Evolutionary conservation across 2,888 invertebrate species (phyloP).

Genomic region (Willowsia nigromaculata): DNA sequence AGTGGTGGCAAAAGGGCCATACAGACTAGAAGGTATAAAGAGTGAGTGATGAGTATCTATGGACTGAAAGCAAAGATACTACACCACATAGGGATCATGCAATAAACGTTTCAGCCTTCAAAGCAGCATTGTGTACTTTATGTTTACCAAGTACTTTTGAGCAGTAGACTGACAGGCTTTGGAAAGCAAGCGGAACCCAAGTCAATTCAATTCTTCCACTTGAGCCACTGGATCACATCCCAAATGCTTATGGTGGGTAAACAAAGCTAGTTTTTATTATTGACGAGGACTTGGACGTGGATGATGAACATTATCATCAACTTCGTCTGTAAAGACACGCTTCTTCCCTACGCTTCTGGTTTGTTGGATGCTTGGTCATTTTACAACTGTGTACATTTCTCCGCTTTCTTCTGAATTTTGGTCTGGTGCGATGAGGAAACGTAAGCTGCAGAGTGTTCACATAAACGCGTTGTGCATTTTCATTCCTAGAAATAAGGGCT

Average conservation of each 20-base stretch:
- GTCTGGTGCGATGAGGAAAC: neutral
- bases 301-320: slow-evolving; percentile 60
- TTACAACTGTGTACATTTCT: slow-evolving; percentile 24
- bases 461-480: slow-evolving; percentile 12
- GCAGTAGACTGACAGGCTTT: neutral
- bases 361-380: slow-evolving; percentile 37
- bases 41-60: neutral
- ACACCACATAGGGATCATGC: slow-evolving; percentile 48
- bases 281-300: slow-evolving; percentile 62
- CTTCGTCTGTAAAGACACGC: slow-evolving; percentile 10
- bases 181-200: slow-evolving; percentile 59
- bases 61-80: slow-evolving; percentile 48
- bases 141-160: neutral
- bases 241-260: slow-evolving; percentile 72
- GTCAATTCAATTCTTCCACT: slow-evolving; percentile 73
- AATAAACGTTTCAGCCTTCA: slow-evolving; percentile 25
- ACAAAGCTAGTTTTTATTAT: slow-evolving; percentile 70
- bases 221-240: slow-evolving; percentile 71
- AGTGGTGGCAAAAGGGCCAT: slow-evolving; percentile 8
- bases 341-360: neutral
- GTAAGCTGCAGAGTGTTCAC: no score
- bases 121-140: neutral
- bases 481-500: neutral
- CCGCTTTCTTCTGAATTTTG: neutral
- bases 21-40: slow-evolving; percentile 44